phyloP scores from a whole-genome alignment of 1,140 invertebrate species.

The Cydia strobilella region DNA sequence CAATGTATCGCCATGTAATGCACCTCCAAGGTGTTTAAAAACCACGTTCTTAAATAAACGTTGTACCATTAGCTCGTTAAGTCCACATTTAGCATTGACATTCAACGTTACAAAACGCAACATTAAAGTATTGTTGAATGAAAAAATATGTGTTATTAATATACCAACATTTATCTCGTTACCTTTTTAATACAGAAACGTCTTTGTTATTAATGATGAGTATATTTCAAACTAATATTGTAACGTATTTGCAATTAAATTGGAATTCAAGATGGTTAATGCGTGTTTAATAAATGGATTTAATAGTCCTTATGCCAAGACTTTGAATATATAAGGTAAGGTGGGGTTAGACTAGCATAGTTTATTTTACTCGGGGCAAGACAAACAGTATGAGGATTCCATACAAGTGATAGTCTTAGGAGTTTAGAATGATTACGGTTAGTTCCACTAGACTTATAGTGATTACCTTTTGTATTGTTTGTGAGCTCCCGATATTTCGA shows the following conservation, averaged over 20 bases:
- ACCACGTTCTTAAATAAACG: neutral
- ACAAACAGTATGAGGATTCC: too few relatives aligned
- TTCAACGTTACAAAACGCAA: slow-evolving; percentile 11
- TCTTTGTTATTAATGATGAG: slow-evolving; percentile 1
- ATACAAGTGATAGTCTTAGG: too few relatives aligned
- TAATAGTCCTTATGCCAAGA: too few relatives aligned
- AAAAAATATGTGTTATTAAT: slow-evolving; percentile 7
- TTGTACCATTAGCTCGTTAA: slow-evolving; percentile 9
- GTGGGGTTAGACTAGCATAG: too few relatives aligned
- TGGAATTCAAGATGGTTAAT: neutral
- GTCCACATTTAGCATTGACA: slow-evolving; percentile 13
- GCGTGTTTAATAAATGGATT: neutral
- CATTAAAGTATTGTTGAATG: slow-evolving; percentile 3
- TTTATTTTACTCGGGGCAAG: too few relatives aligned
- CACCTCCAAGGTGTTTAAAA: neutral
- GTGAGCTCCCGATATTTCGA: too few relatives aligned
- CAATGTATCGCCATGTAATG: too few relatives aligned
- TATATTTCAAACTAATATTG: neutral
- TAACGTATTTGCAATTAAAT: slow-evolving; percentile 5
- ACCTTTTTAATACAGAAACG: neutral
- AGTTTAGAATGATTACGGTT: too few relatives aligned
- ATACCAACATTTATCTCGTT: neutral
- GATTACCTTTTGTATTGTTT: too few relatives aligned
- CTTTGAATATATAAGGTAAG: too few relatives aligned
- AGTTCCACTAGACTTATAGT: too few relatives aligned